Base-by-base conservation (phyloP, 92 coral and sea anemone genomes). In the Phenganax subtilis region DNA sequence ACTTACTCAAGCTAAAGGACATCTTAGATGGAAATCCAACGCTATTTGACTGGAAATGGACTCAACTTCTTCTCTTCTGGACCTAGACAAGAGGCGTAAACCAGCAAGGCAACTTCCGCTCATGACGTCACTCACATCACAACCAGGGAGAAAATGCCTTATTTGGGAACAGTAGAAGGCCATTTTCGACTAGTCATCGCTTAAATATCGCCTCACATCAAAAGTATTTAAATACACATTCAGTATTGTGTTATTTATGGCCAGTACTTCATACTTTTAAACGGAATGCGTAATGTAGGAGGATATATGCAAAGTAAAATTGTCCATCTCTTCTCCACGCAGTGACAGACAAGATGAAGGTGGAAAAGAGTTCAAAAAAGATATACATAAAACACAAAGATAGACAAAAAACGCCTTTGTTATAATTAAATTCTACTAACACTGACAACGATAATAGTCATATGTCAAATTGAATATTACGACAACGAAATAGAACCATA, bases 1-100 rank as follows among this genome's bases (percentile, higher is more conserved):
- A 76, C 81, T 76, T 31, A 76, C 81, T 76, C 51, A 76, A 76
- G 69, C 69, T 76, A 69, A 27, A 76, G 0, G 81, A 76, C 81
- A 76, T 76, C 54, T 47, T 59, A n/a, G 51, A 76, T 20, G 69
- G 4, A 27, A 37, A 60, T 57, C 6, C 27, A 51, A 31, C 55
- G 81, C 9, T 68, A 68, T 37, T 68, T 68, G 28, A 57, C 55
- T 55, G 60, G 55, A 75, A 12, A 59, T 55, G 3, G 14, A 58
- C 9, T 7, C 25, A 44, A 11, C 70, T 54, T 31, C 69, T 76
- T 76, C 70, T 52, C 16, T 28, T 55, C 63, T 65, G 7, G 16
- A 65, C 31, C 71, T 65, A 75, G 63, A 75, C 63, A 44, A 52
- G 37, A 75, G 80, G 80, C 80, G 80, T 75, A 59, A n/a, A 75